Conservation (phyloP, 2,113 vertebrate genomes). For the Archocentrus centrarchus region DNA sequence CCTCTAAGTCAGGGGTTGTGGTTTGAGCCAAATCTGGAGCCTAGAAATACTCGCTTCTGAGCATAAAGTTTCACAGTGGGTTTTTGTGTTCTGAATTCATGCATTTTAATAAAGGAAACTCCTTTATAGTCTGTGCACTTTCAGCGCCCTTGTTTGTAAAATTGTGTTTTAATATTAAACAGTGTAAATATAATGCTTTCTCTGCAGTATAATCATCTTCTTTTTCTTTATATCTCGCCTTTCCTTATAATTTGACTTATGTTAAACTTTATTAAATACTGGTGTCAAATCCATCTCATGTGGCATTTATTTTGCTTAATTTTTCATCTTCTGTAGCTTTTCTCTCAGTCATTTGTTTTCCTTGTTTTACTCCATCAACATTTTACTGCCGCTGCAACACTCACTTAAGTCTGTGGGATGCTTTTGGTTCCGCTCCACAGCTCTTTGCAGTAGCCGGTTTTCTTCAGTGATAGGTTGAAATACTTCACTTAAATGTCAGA, state of each 20-base stretch:
- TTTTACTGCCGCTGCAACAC: background rate
- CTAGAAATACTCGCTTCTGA: too few relatives aligned
- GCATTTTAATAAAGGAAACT: too few relatives aligned
- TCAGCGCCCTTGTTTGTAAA: too few relatives aligned
- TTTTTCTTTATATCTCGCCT: background rate
- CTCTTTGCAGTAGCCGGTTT: conserved; percentile 3
- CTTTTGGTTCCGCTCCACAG: conserved; percentile 3
- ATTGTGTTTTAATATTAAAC: too few relatives aligned
- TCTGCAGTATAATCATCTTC: too few relatives aligned
- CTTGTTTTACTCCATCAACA: background rate
- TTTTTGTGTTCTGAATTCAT: too few relatives aligned
- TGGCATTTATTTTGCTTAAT: background rate
- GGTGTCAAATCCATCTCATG: background rate
- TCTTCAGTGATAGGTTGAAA: background rate
- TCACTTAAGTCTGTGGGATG: background rate
- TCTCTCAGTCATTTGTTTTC: background rate
- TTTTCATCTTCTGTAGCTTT: background rate
- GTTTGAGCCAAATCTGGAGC: too few relatives aligned
- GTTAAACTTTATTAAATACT: too few relatives aligned
- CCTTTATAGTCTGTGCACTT: too few relatives aligned
- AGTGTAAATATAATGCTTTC: too few relatives aligned
- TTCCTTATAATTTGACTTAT: background rate
- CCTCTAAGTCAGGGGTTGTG: too few relatives aligned
- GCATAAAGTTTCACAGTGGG: background rate
- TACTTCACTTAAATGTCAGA: background rate